A percentile compares a stretch with the other conserved stretches of the same genome.
phyloP scores from a whole-genome alignment of 1,140 invertebrate genomes.

The Bursaphelenchus mucronatus region DNA sequence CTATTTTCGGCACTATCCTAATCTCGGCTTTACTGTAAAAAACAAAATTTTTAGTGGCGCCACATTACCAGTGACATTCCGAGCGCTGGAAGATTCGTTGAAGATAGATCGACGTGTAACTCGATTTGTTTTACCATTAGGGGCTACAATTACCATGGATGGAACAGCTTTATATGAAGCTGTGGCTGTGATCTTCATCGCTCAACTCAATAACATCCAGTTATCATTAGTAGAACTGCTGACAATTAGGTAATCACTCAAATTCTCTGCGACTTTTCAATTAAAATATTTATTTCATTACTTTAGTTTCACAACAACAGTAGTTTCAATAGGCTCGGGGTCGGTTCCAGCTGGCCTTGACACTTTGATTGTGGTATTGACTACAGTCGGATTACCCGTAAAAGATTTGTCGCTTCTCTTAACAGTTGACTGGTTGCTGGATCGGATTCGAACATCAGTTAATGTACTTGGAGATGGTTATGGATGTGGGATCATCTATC shows the following conservation, averaged over 20 bases:
- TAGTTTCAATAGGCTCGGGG: constrained; percentile 90
- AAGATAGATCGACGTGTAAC: constrained; percentile 70
- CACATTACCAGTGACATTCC: constrained; percentile 86
- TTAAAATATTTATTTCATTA: constrained; percentile 5
- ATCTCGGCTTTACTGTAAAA: not conserved
- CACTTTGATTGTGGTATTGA: constrained; percentile 93
- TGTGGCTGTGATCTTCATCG: constrained; percentile 65
- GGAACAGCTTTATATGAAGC: constrained; percentile 66
- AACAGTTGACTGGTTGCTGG: constrained; percentile 92
- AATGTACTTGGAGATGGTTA: constrained; percentile 72
- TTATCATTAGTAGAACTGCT: constrained; percentile 68
- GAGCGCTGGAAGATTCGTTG: constrained; percentile 64
- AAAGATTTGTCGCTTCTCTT: constrained; percentile 85
- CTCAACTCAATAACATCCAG: constrained; percentile 68
- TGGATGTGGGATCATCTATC: constrained; percentile 84
- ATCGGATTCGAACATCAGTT: constrained; percentile 89
- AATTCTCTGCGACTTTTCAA: constrained; percentile 16
- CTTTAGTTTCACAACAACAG: constrained; percentile 79
- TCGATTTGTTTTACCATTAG: constrained; percentile 89
- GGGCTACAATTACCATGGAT: constrained; percentile 63
- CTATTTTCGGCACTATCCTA: no score
- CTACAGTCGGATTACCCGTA: constrained; percentile 83
- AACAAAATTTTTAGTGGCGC: constrained; percentile 70
- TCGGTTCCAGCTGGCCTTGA: constrained; percentile 90
- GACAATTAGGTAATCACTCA: constrained; percentile 65